Conservation (phyloP, 2,888 invertebrate genomes). For the Pristionchus entomophagus region DNA sequence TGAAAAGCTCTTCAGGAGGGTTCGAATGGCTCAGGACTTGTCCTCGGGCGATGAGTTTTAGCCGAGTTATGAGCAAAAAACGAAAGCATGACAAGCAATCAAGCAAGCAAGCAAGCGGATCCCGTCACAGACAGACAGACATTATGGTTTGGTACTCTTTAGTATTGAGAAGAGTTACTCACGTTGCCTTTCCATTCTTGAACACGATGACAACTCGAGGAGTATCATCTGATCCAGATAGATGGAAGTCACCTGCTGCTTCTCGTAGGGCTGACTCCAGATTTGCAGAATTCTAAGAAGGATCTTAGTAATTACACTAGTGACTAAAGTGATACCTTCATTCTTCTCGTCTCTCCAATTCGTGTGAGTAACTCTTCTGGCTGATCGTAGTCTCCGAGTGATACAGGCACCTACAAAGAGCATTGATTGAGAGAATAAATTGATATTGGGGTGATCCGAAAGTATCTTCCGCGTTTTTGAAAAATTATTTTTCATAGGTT, state of each 20-base stretch:
- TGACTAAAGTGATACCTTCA: slow-evolving; percentile 59
- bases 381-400: slow-evolving; percentile 71
- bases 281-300: slow-evolving; percentile 48
- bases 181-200: slow-evolving; percentile 67
- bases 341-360: slow-evolving; percentile 69
- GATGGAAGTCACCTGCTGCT: slow-evolving; percentile 68
- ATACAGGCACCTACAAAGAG: slow-evolving; percentile 62
- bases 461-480: too few species aligned
- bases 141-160: too few species aligned
- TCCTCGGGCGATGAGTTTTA: too few species aligned
- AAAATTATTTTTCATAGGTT: too few species aligned
- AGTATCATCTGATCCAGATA: slow-evolving; percentile 61
- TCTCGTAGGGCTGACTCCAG: slow-evolving; percentile 71
- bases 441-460: too few species aligned
- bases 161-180: not conserved
- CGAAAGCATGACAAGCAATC: too few species aligned
- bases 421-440: not conserved
- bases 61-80: too few species aligned
- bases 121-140: too few species aligned
- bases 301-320: not conserved
- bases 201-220: slow-evolving; percentile 70
- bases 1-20: too few species aligned
- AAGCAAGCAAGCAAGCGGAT: too few species aligned
- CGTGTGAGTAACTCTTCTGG: slow-evolving; percentile 66
- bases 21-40: too few species aligned